These are phyloP conservation scores for Malurus leucopterus DNA, from an alignment of 2,797 vertebrate species.

Conservation along the genomic window DNA sequence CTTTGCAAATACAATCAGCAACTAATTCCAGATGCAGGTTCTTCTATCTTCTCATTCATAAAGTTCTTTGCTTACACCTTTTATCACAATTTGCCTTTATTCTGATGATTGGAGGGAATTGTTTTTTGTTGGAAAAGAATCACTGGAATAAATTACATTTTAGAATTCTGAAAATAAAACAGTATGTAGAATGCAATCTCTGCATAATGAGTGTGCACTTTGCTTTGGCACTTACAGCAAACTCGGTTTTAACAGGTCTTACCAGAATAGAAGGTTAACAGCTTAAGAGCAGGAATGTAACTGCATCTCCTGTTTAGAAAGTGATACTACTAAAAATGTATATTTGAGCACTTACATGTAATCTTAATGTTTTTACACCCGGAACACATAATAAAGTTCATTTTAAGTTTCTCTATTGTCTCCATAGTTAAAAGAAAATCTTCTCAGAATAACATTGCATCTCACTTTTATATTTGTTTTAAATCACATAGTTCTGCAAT, in stretches of 20 bases:
- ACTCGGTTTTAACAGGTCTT: neutral
- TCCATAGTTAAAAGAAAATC: neutral
- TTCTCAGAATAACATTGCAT: neutral
- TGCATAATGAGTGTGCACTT: fast-evolving
- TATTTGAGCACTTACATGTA: neutral
- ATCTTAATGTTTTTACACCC: neutral
- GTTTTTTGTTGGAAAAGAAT: neutral
- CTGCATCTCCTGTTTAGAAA: neutral
- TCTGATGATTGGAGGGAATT: neutral
- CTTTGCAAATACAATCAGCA: neutral
- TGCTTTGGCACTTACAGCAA: neutral
- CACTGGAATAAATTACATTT: neutral
- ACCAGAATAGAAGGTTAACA: neutral
- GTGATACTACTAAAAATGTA: neutral
- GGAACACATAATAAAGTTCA: neutral
- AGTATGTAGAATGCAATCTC: neutral
- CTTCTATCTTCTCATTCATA: neutral
- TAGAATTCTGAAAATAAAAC: neutral
- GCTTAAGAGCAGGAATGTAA: neutral
- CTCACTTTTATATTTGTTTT: neutral
- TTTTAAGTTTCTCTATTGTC: neutral
- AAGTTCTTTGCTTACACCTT: neutral
- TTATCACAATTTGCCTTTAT: neutral
- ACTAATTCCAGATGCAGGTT: neutral
- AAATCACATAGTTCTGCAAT: neutral